Conservation (phyloP, 1,140 invertebrate species). For the Elysia chlorotica region DNA sequence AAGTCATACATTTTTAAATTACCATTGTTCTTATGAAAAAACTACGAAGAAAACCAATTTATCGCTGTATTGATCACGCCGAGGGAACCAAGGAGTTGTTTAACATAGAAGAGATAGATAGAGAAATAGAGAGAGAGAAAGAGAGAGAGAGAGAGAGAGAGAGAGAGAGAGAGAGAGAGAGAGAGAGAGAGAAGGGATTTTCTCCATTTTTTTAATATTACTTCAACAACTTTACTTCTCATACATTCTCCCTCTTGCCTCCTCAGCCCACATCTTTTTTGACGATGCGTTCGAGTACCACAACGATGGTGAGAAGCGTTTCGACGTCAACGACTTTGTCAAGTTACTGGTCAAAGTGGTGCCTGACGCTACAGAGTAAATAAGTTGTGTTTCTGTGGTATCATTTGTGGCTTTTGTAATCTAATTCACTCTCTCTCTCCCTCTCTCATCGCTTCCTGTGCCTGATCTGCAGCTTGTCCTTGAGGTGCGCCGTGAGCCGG, state of each 20-base stretch:
- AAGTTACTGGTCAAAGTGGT: constrained; percentile 88
- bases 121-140: background rate
- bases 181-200: background rate
- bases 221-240: no score
- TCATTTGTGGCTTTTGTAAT: no score
- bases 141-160: background rate
- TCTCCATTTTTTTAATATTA: no score
- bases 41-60: no score
- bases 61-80: no score
- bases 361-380: constrained; percentile 84
- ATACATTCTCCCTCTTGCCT: no score
- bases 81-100: no score
- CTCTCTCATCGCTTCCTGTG: constrained; percentile 78
- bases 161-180: background rate
- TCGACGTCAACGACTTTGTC: constrained; percentile 95
- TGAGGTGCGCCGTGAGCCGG: constrained; percentile 95
- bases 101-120: no score
- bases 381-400: no score
- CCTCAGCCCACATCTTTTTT: background rate
- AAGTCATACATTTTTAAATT: no score
- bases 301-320: constrained; percentile 80
- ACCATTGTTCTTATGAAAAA: no score
- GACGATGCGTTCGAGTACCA: constrained; percentile 95
- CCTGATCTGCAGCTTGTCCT: constrained; percentile 95
- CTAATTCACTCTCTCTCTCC: no score